Base-by-base conservation (phyloP, 2,113 vertebrate species). In the Prochilodus magdalenae region DNA sequence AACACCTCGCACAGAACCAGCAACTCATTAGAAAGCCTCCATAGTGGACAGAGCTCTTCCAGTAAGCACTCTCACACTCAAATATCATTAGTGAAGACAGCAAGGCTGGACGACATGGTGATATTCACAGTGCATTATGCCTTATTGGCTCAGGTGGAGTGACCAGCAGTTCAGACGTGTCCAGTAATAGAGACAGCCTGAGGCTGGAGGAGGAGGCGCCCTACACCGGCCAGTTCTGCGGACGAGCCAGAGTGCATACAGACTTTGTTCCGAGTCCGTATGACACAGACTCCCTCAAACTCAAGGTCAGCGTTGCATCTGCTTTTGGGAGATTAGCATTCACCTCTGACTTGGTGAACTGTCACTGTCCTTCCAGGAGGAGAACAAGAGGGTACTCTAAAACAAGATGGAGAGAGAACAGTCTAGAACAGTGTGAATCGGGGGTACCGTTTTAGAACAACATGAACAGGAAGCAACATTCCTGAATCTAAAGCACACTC, bases 211-310 rank as follows among this genome's bases (percentile, higher is more conserved):
- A 97, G 0, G 96, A 97, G 3, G 83, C 88, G 0, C 92, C 95
- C 26, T 98, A 97, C 73, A 91, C 91, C 0, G 97, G 97, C 5
- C 94, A 94, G 20, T 98, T 99, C 93, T 98, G 97, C 0, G 96
- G 98, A 78, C 91, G 95, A 69, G 97, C 97, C 88, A 94, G 93
- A 59, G 98, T 98, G 15, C 98, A 99, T 84, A 98, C 98, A 0
- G 96, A 98, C 88, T 99, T 99, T 81, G 96, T 96, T 0, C 98
- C 98, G 1, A 99, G 98, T 69, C 98, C 98, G 0, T 99, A 99
- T 0, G 98, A 99, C 85, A 96, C 94, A 0, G 98, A 99, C 80
- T 99, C 97, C 10, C 95, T 99, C 79, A 99, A 98, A 91, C 97
- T 99, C 75, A 99, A 97, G 96, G 98, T 98, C 77, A 59, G 70